These are phyloP conservation scores for Pammene aurita DNA, from an alignment of 2,888 invertebrate genomes.

Conservation along the genomic window DNA sequence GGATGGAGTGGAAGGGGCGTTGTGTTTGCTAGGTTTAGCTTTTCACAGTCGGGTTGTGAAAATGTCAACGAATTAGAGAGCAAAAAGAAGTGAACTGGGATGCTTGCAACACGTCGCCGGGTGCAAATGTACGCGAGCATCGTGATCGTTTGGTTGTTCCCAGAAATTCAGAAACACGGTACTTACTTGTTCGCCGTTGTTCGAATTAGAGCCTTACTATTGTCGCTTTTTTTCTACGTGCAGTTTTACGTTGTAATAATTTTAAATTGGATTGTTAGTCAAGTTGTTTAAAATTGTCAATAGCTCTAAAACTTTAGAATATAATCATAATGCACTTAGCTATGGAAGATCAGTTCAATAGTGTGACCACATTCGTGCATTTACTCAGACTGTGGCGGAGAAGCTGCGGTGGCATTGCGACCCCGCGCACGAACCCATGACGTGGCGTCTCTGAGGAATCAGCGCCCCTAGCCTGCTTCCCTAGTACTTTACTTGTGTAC, in stretches of 20 bases:
- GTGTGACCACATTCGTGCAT: constrained; percentile 17
- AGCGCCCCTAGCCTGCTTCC: constrained; percentile 51
- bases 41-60: constrained; percentile 15
- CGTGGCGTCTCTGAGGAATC: constrained; percentile 59
- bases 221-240: constrained; percentile 13
- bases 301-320: background rate
- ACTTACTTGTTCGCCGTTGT: constrained; percentile 10
- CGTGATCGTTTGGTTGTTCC: constrained; percentile 29
- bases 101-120: constrained; percentile 23
- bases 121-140: constrained; percentile 29
- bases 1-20: constrained; percentile 3
- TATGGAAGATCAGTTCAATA: constrained; percentile 1
- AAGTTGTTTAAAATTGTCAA: background rate
- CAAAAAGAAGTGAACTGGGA: constrained; percentile 9
- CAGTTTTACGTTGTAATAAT: background rate
- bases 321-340: background rate
- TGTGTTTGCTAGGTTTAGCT: constrained; percentile 1
- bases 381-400: constrained; percentile 15
- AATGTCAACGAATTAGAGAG: constrained; percentile 24
- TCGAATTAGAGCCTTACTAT: background rate
- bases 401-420: constrained; percentile 52
- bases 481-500: constrained; percentile 51
- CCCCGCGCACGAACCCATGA: constrained; percentile 61
- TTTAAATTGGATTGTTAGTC: background rate
- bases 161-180: constrained; percentile 26